Evolutionary conservation across 2,888 invertebrate species (phyloP).

Genomic region (Meandrusa payeni): DNA sequence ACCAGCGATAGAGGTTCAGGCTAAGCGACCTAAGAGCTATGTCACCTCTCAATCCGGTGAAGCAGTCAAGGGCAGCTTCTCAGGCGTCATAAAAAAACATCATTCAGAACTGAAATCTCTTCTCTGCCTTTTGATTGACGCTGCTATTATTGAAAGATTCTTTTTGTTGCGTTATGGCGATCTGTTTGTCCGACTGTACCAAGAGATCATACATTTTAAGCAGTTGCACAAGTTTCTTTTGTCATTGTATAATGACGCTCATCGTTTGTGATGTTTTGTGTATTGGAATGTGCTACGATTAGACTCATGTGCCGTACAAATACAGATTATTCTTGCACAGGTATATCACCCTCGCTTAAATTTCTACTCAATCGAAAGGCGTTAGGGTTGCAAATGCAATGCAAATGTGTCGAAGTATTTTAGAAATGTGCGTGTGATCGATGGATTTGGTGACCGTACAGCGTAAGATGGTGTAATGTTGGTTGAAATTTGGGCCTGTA

Average conservation of each 20-base stretch:
- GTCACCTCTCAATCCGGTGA: too few relatives aligned
- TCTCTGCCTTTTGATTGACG: too few relatives aligned
- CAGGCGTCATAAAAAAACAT: too few relatives aligned
- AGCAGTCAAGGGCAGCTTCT: too few relatives aligned
- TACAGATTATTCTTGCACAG: constrained; percentile 39
- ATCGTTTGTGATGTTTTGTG: constrained; percentile 68
- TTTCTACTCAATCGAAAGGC: constrained; percentile 22
- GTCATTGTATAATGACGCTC: constrained; percentile 76
- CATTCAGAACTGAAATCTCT: too few relatives aligned
- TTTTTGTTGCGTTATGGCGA: too few relatives aligned
- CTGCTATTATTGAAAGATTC: too few relatives aligned
- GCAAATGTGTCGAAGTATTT: constrained; percentile 32
- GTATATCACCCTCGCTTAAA: constrained; percentile 20
- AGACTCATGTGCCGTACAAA: constrained; percentile 48
- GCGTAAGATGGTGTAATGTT: constrained; percentile 32
- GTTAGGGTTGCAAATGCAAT: constrained; percentile 31
- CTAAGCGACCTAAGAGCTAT: too few relatives aligned
- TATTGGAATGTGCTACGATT: constrained; percentile 67
- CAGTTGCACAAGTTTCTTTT: constrained; percentile 77
- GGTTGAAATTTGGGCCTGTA: constrained; percentile 37
- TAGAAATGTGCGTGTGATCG: constrained; percentile 40
- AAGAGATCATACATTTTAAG: constrained; percentile 59
- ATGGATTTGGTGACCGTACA: constrained; percentile 44
- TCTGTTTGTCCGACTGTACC: constrained; percentile 50
- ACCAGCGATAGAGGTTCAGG: too few relatives aligned